phyloP scores from a whole-genome alignment of 2,113 vertebrate genomes.

The Nothoprocta perdicaria region DNA sequence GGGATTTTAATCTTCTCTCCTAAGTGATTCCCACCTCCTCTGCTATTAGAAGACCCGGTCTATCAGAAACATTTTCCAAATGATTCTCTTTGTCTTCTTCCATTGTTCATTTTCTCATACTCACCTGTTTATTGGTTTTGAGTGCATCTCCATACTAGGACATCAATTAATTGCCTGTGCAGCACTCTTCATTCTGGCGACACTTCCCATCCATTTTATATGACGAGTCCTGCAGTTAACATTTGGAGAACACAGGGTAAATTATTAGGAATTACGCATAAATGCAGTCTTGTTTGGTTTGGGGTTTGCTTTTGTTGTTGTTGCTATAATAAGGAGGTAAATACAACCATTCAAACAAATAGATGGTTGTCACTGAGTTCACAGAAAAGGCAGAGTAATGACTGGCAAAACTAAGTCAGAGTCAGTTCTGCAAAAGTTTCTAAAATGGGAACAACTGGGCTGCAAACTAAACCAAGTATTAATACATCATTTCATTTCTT shows the following conservation, averaged over 20 bases:
- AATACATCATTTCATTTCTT: neutral
- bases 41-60: neutral
- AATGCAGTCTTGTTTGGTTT: neutral
- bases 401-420: neutral
- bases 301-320: neutral
- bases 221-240: fast-evolving
- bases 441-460: neutral
- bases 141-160: neutral
- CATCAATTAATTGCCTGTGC: neutral
- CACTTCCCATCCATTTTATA: neutral
- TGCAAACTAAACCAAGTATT: neutral
- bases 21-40: neutral
- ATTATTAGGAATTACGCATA: neutral
- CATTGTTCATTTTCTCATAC: neutral
- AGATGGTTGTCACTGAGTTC: neutral
- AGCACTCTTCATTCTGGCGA: neutral
- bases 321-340: neutral
- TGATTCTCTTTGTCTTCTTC: neutral
- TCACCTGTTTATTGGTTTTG: neutral
- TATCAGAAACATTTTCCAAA: neutral
- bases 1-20: neutral
- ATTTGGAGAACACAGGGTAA: neutral
- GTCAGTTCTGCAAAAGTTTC: neutral
- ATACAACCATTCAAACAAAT: neutral
- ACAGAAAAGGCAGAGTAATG: neutral